Conservation (phyloP, 2,113 vertebrate species). For the Neolamprologus brichardi region DNA sequence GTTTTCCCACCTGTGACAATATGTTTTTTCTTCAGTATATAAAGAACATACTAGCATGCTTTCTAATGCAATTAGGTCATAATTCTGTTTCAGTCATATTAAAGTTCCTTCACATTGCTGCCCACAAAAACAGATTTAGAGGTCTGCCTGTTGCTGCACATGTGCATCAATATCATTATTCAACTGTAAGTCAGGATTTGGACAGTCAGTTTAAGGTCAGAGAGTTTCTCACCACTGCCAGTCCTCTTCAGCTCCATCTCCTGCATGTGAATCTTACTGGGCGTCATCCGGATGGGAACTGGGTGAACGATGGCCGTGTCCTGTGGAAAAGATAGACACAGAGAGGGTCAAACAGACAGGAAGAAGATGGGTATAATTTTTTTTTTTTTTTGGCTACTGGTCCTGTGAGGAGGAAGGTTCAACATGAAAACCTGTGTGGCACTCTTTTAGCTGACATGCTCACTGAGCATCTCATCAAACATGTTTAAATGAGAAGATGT, state of each 20-base stretch:
- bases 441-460: not conserved
- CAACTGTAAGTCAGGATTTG: not conserved
- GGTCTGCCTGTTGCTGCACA: not conserved
- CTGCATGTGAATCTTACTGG: constrained; percentile 99
- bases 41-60: not conserved
- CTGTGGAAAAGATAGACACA: constrained; percentile 54
- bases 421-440: not conserved
- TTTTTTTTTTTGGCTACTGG: not conserved
- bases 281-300: constrained; percentile 97
- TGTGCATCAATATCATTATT: not conserved
- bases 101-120: not conserved
- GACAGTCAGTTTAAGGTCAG: not conserved
- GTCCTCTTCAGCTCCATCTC: constrained; percentile 98
- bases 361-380: not conserved
- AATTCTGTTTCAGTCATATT: not conserved
- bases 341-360: not conserved
- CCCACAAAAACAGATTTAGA: not conserved
- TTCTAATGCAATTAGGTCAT: not conserved
- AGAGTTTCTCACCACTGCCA: constrained; percentile 80
- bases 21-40: not conserved
- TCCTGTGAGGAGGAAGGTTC: not conserved
- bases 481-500: not conserved
- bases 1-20: not conserved
- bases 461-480: not conserved
- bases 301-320: constrained; percentile 98